These are phyloP conservation scores for Drosophila tripunctata DNA, from an alignment of 2,888 invertebrate genomes.

Conservation along the genomic window DNA sequence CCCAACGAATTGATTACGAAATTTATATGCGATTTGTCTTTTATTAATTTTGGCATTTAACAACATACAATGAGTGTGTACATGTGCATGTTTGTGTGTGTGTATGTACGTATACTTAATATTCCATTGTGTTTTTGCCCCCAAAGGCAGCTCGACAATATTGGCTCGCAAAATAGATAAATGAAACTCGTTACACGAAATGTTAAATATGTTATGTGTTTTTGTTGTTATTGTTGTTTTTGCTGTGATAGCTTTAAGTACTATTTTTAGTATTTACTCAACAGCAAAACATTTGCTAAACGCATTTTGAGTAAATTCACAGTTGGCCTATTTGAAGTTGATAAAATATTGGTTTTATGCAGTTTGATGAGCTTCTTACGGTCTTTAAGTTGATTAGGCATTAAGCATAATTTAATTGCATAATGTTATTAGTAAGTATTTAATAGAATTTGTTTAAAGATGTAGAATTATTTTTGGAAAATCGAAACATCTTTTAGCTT, in stretches of 20 bases:
- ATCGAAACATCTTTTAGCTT: no score
- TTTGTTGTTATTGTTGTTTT: slow-evolving; percentile 4
- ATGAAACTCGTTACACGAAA: slow-evolving; percentile 28
- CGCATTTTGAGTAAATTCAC: background rate
- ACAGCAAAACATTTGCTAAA: background rate
- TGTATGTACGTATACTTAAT: background rate
- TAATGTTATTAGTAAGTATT: no score
- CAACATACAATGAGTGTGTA: slow-evolving; percentile 20
- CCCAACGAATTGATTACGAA: slow-evolving; percentile 26
- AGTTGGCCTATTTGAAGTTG: background rate
- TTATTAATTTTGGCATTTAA: slow-evolving; percentile 53
- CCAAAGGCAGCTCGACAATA: slow-evolving; percentile 9
- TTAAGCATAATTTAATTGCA: background rate
- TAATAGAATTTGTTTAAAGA: no score
- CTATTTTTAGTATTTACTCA: background rate
- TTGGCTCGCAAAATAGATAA: slow-evolving; percentile 32
- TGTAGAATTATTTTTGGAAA: no score
- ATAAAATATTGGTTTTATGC: background rate
- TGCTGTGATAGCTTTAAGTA: background rate
- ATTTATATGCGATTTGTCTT: slow-evolving; percentile 28
- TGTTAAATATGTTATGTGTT: slow-evolving; percentile 3
- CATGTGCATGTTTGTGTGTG: background rate
- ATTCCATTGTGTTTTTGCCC: slow-evolving; percentile 24
- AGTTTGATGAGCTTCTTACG: no score
- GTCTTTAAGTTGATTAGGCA: background rate